phyloP scores from a whole-genome alignment of 2,888 invertebrate genomes.

The Drosophila borborema region DNA sequence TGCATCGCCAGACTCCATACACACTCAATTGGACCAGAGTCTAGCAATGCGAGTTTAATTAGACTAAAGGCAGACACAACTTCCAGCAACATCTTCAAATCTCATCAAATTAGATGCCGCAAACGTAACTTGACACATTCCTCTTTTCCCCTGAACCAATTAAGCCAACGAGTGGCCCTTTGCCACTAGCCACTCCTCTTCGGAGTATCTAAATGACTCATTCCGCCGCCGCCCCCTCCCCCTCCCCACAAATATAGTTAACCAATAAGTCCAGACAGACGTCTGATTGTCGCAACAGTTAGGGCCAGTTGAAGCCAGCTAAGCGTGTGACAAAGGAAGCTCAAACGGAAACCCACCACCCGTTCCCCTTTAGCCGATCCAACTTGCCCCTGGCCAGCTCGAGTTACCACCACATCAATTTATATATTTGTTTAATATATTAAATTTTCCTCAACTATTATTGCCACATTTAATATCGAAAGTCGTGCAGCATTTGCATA shows the following conservation, averaged over 20 bases:
- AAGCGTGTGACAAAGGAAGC: conserved; percentile 66
- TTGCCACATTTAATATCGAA: conserved; percentile 48
- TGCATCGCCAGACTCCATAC: not conserved
- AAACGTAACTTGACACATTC: conserved; percentile 54
- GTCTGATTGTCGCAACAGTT: conserved; percentile 45
- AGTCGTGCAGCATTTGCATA: conserved; percentile 67
- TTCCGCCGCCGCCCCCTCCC: not conserved
- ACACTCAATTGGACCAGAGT: not conserved
- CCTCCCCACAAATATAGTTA: conserved; percentile 15
- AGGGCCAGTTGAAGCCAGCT: conserved; percentile 62
- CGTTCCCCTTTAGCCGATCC: not conserved
- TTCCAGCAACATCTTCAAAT: conserved; percentile 30
- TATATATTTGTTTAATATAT: conserved; percentile 51
- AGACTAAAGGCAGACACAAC: conserved; percentile 47
- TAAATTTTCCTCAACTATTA: conserved; percentile 54
- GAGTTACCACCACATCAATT: not conserved
- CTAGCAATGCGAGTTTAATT: conserved; percentile 51
- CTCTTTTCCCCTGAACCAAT: conserved; percentile 46
- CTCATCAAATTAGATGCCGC: conserved; percentile 37
- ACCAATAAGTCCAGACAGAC: conserved; percentile 52
- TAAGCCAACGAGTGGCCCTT: conserved; percentile 35
- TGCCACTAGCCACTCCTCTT: conserved; percentile 28
- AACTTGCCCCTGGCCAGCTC: not conserved
- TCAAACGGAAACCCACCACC: not conserved
- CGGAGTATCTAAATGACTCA: conserved; percentile 37